These are phyloP conservation scores for Anodontia alba DNA, from an alignment of 2,888 invertebrate genomes.

Conservation along the genomic window DNA sequence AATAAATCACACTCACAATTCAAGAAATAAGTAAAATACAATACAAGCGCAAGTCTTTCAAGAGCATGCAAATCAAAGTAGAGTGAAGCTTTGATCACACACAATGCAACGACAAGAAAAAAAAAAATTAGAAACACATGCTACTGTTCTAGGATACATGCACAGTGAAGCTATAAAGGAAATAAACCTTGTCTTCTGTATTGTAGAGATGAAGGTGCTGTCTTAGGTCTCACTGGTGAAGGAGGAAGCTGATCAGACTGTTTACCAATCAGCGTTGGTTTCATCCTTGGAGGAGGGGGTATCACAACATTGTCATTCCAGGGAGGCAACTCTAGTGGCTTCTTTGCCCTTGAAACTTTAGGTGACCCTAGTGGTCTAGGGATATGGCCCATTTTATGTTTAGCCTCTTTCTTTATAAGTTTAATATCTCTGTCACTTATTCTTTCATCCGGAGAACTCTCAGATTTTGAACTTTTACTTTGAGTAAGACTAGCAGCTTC, in stretches of 20 bases:
- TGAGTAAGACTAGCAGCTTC: background rate
- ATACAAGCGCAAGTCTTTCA: too few species aligned
- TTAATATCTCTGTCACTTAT: background rate
- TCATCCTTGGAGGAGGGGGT: slow-evolving; percentile 48
- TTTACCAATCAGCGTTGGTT: slow-evolving; percentile 60
- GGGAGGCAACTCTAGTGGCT: slow-evolving; percentile 52
- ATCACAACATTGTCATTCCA: slow-evolving; percentile 63
- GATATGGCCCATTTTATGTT: slow-evolving; percentile 7
- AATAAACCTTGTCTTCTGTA: slow-evolving; percentile 50
- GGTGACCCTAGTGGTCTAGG: slow-evolving; percentile 9
- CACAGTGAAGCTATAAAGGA: slow-evolving; percentile 2
- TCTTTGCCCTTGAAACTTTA: slow-evolving; percentile 30
- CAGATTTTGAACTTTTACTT: background rate
- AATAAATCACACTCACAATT: too few species aligned
- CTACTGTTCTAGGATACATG: background rate
- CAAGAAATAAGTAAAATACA: too few species aligned
- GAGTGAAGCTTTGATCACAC: too few species aligned
- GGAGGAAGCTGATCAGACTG: slow-evolving; percentile 46
- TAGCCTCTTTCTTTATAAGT: background rate
- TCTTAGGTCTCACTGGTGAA: slow-evolving; percentile 43
- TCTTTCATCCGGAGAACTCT: background rate
- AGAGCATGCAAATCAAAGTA: too few species aligned
- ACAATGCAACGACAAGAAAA: too few species aligned
- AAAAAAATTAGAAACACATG: too few species aligned
- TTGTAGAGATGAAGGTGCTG: slow-evolving; percentile 41